These are phyloP conservation scores for Kuschelorhynchus macadamiae DNA, from an alignment of 2,888 invertebrate species.

Conservation along the genomic window DNA sequence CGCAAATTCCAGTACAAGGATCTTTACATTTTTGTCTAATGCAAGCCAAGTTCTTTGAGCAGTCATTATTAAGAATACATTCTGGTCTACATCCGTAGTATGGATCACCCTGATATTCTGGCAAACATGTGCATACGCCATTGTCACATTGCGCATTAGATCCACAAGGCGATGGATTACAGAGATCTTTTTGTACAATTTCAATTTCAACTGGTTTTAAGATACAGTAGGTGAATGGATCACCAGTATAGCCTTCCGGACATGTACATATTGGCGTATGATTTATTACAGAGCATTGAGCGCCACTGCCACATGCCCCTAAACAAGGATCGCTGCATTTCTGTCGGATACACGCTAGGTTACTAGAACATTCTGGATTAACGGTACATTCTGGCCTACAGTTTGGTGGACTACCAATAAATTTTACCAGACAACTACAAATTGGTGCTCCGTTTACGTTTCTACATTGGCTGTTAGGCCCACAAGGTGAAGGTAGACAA, in stretches of 20 bases:
- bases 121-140: slow-evolving; percentile 80
- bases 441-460: slow-evolving; percentile 74
- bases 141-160: slow-evolving; percentile 77
- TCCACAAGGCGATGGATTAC: slow-evolving; percentile 84
- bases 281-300: slow-evolving; percentile 77
- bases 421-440: slow-evolving; percentile 77
- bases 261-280: slow-evolving; percentile 81
- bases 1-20: slow-evolving; percentile 82
- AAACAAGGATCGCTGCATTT: slow-evolving; percentile 82
- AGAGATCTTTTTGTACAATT: slow-evolving; percentile 69
- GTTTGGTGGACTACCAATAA: slow-evolving; percentile 80
- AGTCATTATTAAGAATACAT: slow-evolving; percentile 81
- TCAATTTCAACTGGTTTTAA: slow-evolving; percentile 61
- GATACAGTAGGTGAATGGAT: slow-evolving; percentile 71
- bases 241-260: slow-evolving; percentile 72
- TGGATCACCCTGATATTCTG: slow-evolving; percentile 78
- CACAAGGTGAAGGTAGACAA: slow-evolving; percentile 80
- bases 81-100: slow-evolving; percentile 83
- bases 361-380: slow-evolving; percentile 80
- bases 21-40: slow-evolving; percentile 81
- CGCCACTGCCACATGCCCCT: slow-evolving; percentile 78
- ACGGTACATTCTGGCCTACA: slow-evolving; percentile 82
- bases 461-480: slow-evolving; percentile 76
- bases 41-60: slow-evolving; percentile 78
- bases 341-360: slow-evolving; percentile 80